phyloP scores from a whole-genome alignment of 1,140 invertebrate species.

The Pogonomyrmex barbatus region DNA sequence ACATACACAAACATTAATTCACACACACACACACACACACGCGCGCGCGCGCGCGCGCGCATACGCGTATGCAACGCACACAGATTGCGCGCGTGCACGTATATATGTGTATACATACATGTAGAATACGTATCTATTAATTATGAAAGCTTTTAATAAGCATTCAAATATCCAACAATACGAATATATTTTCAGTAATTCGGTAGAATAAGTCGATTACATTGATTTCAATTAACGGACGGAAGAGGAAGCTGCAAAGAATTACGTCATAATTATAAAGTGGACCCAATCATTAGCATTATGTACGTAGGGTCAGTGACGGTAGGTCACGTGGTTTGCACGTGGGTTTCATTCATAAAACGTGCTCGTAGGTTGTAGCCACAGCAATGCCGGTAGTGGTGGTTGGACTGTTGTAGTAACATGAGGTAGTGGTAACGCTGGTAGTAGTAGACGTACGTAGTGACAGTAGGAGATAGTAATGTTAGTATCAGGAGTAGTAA shows the following conservation, averaged over 20 bases:
- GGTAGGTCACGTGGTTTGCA: constrained; percentile 75
- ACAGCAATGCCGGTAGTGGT: constrained; percentile 60
- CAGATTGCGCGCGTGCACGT: no score
- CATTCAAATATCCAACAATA: no score
- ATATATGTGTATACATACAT: no score
- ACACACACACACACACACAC: no score
- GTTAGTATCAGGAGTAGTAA: constrained; percentile 41
- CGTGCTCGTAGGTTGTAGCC: constrained; percentile 65
- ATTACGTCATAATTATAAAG: constrained; percentile 11
- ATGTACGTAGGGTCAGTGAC: constrained; percentile 39
- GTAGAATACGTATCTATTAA: no score
- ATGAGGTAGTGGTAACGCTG: constrained; percentile 51
- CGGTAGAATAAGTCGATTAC: background rate
- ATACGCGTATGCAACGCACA: no score
- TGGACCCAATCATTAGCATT: constrained; percentile 6
- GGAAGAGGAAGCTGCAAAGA: background rate
- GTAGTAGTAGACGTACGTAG: constrained; percentile 39
- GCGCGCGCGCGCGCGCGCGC: no score
- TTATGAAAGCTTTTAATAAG: no score
- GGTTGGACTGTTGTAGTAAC: constrained; percentile 28
- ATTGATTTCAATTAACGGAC: background rate
- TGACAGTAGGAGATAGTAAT: constrained; percentile 1
- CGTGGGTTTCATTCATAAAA: constrained; percentile 81
- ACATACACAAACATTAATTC: no score
- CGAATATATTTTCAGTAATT: no score